Evolutionary conservation across 2,888 invertebrate species (phyloP).

Genomic region (Eristalis tenax): DNA sequence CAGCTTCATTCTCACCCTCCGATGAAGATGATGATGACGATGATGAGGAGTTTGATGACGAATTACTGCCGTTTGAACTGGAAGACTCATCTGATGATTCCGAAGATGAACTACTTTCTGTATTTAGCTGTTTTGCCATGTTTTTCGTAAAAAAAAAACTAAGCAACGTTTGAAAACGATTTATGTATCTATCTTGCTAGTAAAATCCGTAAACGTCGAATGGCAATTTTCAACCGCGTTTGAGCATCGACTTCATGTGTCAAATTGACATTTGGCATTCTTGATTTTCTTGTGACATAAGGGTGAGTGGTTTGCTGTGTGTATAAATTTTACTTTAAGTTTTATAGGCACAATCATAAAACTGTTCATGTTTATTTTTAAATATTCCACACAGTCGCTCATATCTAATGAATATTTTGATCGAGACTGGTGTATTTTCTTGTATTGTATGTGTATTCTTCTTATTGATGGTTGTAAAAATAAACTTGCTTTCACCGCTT

Average conservation of each 20-base stretch:
- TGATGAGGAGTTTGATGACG: neutral
- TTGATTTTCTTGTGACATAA: neutral
- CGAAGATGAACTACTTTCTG: constrained; percentile 45
- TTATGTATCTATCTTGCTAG: constrained; percentile 31
- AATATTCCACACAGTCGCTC: no score
- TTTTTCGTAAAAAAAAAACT: neutral
- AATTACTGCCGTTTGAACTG: neutral
- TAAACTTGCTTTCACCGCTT: no score
- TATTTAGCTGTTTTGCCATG: constrained; percentile 36
- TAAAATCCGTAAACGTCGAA: neutral
- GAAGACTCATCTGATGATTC: constrained; percentile 16
- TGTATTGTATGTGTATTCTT: no score
- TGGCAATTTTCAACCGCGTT: constrained; percentile 19
- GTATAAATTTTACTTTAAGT: no score
- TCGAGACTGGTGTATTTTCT: no score
- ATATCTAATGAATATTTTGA: no score
- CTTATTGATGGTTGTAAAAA: no score
- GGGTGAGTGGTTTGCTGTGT: neutral
- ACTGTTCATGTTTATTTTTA: no score
- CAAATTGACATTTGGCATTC: constrained; percentile 25
- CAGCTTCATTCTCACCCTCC: neutral
- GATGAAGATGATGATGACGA: constrained; percentile 18
- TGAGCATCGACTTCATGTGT: constrained; percentile 22
- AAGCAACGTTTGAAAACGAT: constrained; percentile 18
- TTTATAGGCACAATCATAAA: no score